Conservation (phyloP, 2,888 invertebrate genomes). For the Trichogramma dendrolimi region DNA sequence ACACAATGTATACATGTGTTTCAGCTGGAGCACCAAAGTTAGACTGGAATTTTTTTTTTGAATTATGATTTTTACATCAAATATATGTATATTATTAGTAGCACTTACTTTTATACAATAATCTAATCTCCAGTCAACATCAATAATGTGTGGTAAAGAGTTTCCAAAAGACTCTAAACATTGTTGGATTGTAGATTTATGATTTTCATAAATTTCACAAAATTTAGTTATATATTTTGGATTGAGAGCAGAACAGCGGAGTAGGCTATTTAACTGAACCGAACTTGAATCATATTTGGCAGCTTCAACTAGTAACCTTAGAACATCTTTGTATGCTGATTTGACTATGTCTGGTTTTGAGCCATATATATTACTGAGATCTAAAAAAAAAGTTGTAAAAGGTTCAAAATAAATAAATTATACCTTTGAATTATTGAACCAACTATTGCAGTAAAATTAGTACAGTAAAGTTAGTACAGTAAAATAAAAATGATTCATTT, state of each 20-base stretch:
- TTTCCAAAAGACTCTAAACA: conserved; percentile 42
- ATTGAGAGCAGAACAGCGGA: conserved; percentile 34
- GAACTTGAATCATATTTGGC: conserved; percentile 40
- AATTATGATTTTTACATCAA: not conserved
- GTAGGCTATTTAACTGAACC: conserved; percentile 36
- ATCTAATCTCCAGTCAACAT: conserved; percentile 49
- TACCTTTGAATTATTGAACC: not conserved
- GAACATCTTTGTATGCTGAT: conserved; percentile 39
- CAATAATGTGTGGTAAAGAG: conserved; percentile 44
- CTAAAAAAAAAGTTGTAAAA: conserved; percentile 31
- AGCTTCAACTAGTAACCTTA: conserved; percentile 43
- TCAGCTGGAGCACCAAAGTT: conserved; percentile 36
- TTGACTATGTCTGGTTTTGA: conserved; percentile 40
- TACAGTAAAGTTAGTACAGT: not conserved
- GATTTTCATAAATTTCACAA: conserved; percentile 36
- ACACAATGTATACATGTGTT: conserved; percentile 38
- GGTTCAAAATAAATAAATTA: not conserved
- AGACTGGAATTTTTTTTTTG: conserved; percentile 34
- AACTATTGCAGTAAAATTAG: not conserved
- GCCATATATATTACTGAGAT: conserved; percentile 35
- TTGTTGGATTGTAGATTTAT: conserved; percentile 38
- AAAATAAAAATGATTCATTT: not conserved
- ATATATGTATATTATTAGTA: conserved; percentile 1
- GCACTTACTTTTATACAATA: conserved; percentile 46
- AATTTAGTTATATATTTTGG: conserved; percentile 39